These are phyloP conservation scores for Cyanoramphus novaezelandiae DNA, from an alignment of 2,113 vertebrate species.

Conservation along the genomic window DNA sequence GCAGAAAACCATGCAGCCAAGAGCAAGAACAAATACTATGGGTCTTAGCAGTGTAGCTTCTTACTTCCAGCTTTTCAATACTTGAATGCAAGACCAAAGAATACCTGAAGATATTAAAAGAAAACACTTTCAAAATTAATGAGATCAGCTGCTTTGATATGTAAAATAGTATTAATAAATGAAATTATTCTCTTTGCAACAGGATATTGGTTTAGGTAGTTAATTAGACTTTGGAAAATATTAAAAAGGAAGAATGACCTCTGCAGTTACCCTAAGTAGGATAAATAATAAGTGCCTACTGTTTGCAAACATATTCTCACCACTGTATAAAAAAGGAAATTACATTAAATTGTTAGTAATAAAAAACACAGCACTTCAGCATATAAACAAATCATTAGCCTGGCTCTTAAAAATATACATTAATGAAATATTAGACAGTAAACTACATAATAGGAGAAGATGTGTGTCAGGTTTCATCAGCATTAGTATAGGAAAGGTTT, in stretches of 20 bases:
- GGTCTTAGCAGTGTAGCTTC: neutral
- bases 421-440: neutral
- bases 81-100: neutral
- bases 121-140: neutral
- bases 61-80: neutral
- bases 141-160: neutral
- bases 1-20: neutral
- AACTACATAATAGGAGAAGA: neutral
- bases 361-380: neutral
- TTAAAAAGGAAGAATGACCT: neutral
- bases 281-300: neutral
- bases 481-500: neutral
- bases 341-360: neutral
- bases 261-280: neutral
- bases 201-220: neutral
- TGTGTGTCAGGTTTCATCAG: neutral
- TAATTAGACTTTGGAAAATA: neutral
- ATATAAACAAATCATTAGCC: neutral
- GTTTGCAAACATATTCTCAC: neutral
- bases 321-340: neutral
- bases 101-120: neutral
- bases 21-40: neutral
- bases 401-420: neutral
- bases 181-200: neutral
- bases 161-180: neutral